Base-by-base conservation (phyloP, 2,888 invertebrate species). In the Ophonus ardosiacus region DNA sequence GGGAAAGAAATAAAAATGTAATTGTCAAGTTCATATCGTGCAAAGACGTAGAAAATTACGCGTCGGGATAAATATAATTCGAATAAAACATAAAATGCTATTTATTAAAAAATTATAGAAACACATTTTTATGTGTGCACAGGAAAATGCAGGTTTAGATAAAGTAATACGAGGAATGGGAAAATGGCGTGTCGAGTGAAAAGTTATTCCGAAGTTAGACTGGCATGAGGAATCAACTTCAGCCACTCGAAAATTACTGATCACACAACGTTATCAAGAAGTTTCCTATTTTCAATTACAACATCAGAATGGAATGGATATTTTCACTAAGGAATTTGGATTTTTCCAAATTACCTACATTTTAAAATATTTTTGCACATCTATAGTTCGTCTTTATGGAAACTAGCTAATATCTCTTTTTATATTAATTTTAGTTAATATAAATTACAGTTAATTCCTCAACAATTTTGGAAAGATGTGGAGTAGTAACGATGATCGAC, bases 81-180 rank as follows among this genome's bases (percentile, higher is more conserved):
- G 24, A 68, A 68, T 68, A 68, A 68, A 68, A 68, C 68, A 74
- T 74, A 74, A 74, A 74, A 74, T 74, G 18, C 43, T 74, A 74
- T 74, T 74, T 74, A 74, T 74, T 74, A 74, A 74, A 74, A 74
- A 74, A 74, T 74, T 74, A 74, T 43, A 51, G 71, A 43, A 74
- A 74, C 71, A 74, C 71, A 74, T 43, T 74, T 74, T 74, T 43
- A 40, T 74, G 43, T 74, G 71, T 43, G 40, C 40, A 40, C 71
- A 43, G 71, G 40, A 74, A 74, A 74, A 74, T 74, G 71, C 71
- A 74, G 71, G 17, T 74, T 74, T 74, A 74, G 71, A 74, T 74
- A 74, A 74, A 74, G 71, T 74, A 74, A 74, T 74, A 74, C 43
- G 18, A 40, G 18, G 71, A 74, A 74, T 74, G 71, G 43, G 43